Evolutionary conservation across 2,888 invertebrate species (phyloP).

Genomic region (Cyrtodaria siliqua): DNA sequence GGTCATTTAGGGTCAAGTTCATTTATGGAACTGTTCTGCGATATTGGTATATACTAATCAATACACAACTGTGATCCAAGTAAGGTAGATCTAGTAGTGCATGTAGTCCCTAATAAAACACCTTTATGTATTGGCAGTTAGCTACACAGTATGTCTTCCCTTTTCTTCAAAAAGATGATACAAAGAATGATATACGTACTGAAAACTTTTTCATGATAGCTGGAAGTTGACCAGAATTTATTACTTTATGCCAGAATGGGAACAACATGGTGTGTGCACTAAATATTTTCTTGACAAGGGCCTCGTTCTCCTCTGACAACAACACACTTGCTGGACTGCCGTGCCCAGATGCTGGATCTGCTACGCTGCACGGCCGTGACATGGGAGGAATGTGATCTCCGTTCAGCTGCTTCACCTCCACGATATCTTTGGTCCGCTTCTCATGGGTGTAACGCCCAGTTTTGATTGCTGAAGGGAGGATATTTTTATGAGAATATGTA

Average conservation of each 20-base stretch:
- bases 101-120: no score
- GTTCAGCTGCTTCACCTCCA: constrained; percentile 79
- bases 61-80: no score
- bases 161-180: no score
- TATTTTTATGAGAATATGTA: no score
- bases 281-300: constrained; percentile 41
- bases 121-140: no score
- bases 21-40: no score
- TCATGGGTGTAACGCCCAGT: constrained; percentile 83
- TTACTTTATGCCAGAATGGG: constrained; percentile 36
- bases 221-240: constrained; percentile 35
- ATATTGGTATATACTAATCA: no score
- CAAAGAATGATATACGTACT: no score
- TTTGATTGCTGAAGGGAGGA: constrained; percentile 84
- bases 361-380: neutral
- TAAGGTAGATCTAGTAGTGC: no score
- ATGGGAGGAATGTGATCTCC: constrained; percentile 1
- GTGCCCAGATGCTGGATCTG: constrained; percentile 1
- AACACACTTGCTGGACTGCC: neutral
- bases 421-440: constrained; percentile 82
- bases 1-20: no score
- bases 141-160: no score
- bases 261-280: constrained; percentile 54
- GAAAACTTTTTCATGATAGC: constrained; percentile 33
- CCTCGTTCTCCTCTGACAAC: constrained; percentile 27